Evolutionary conservation across 2,888 invertebrate species (phyloP), one percentile per base, ranked within the genome.

Genomic region (Drosophila pseudotakahashii): DNA sequence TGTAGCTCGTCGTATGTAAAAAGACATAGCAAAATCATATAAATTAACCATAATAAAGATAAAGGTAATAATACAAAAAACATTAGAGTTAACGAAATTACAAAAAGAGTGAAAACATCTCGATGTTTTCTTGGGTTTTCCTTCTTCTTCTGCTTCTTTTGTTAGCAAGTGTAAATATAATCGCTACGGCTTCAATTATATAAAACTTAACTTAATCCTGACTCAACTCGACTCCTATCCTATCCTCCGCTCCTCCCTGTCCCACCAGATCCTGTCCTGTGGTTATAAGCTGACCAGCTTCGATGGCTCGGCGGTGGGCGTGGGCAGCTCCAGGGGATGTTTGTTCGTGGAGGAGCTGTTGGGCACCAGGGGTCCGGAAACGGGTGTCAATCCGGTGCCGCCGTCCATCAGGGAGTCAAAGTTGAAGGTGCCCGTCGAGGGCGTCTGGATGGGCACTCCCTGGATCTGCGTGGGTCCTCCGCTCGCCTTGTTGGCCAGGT

Each of bases 391-490:
- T 0, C 98, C 98, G 2, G 98, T 97, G 86, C 98, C 97, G 54
- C 97, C 97, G 85, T 97, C 97, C 96, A 98, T 97, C 70, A 98
- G 94, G 79, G 97, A 97, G 89, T 98, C 98, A 91, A 97, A 98
- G 92, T 97, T 97, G 92, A 98, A 97, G 81, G 95, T 95, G 54
- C 97, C 98, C 85, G 95, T 95, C 73, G 97, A 97, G 0, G 98
- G 98, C 11, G 97, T 97, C 74, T 95, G 96, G 86, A 98, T 97
- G 82, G 97, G 94, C 75, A 97, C 94, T 62, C 97, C 97, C 36
- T 95, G 94, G 73, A 96, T 94, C 87, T 95, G 95, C 78, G 94
- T 93, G 75, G 93, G 91, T n/a, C 73, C 57, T 16, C 73, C 77
- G 2, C 23, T 7, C 34, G 48, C 7, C 11, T 14, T 14, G 5